Evolutionary conservation across 2,113 vertebrate genomes (phyloP).

Genomic region (Sylvicapra grimmia): DNA sequence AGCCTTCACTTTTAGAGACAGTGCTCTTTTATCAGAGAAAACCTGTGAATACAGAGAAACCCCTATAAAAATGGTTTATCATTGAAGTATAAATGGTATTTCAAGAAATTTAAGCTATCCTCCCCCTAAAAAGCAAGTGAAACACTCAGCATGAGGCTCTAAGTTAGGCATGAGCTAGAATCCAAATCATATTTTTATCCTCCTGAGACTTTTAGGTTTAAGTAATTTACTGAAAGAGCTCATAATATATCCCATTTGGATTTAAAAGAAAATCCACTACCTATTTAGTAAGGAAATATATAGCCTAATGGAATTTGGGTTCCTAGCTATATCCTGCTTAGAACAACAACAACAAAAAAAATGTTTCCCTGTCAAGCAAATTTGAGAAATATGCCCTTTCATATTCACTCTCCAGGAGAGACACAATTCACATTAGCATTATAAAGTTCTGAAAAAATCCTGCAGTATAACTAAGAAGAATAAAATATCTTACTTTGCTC

Average conservation of each 20-base stretch:
- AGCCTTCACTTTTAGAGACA: background rate
- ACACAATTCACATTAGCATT: background rate
- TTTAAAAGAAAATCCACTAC: background rate
- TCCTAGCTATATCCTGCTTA: background rate
- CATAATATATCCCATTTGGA: background rate
- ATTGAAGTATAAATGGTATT: background rate
- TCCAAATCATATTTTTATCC: background rate
- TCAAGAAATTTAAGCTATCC: background rate
- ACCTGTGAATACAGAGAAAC: background rate
- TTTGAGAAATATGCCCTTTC: slow-evolving; percentile 28
- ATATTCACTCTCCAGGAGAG: background rate
- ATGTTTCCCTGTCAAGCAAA: background rate
- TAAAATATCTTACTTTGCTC: background rate
- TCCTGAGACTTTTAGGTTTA: background rate
- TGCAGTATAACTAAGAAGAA: background rate
- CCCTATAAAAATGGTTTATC: background rate
- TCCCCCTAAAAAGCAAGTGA: background rate
- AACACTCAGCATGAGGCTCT: background rate
- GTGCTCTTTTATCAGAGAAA: background rate
- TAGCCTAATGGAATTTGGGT: background rate
- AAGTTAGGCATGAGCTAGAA: background rate
- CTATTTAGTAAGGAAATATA: background rate
- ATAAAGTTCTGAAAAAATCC: background rate
- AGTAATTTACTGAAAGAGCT: background rate
- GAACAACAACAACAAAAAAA: background rate